A percentile compares a stretch with the other conserved stretches of the same genome.
Conservation (phyloP, 1,140 invertebrate genomes). For the Lasaia peninsularis region DNA sequence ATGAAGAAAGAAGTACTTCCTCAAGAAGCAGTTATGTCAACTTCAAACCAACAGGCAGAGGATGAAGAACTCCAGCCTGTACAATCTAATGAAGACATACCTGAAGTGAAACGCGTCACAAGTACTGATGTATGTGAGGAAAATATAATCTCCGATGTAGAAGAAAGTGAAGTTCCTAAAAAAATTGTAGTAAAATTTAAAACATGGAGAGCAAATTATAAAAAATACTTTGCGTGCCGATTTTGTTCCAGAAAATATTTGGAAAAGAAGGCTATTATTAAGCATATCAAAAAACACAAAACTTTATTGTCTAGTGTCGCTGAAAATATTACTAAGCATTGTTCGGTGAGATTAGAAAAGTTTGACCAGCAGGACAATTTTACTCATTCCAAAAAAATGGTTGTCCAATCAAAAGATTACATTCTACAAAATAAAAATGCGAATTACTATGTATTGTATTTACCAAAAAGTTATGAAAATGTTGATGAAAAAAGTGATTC, state of each 20-base stretch:
- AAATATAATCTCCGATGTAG: neutral
- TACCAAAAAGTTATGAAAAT: neutral
- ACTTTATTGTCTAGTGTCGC: slow-evolving; percentile 24
- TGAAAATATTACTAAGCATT: slow-evolving; percentile 32
- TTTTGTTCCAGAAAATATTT: slow-evolving; percentile 36
- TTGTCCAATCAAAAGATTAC: slow-evolving; percentile 37
- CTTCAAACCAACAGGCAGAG: slow-evolving; percentile 25
- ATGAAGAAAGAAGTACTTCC: slow-evolving; percentile 3
- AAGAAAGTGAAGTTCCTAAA: neutral
- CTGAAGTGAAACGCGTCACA: neutral
- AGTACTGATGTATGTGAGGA: slow-evolving; percentile 5
- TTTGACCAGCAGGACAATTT: slow-evolving; percentile 44
- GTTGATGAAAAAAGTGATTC: slow-evolving; percentile 8
- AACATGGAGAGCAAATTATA: slow-evolving; percentile 33
- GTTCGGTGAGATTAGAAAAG: slow-evolving; percentile 39
- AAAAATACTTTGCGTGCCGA: slow-evolving; percentile 41
- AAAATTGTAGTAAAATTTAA: slow-evolving; percentile 7
- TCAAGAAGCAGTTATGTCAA: slow-evolving; percentile 34
- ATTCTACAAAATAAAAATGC: slow-evolving; percentile 35
- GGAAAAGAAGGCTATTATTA: slow-evolving; percentile 25
- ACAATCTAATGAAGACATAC: neutral
- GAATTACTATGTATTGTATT: slow-evolving; percentile 37
- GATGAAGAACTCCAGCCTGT: neutral
- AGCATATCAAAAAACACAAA: slow-evolving; percentile 30
- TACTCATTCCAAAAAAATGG: slow-evolving; percentile 31